A percentile compares a stretch with the other conserved stretches of the same genome.
These are phyloP conservation scores for Ernsta delagoae DNA, from an alignment of 2,888 invertebrate species.

Conservation along the genomic window DNA sequence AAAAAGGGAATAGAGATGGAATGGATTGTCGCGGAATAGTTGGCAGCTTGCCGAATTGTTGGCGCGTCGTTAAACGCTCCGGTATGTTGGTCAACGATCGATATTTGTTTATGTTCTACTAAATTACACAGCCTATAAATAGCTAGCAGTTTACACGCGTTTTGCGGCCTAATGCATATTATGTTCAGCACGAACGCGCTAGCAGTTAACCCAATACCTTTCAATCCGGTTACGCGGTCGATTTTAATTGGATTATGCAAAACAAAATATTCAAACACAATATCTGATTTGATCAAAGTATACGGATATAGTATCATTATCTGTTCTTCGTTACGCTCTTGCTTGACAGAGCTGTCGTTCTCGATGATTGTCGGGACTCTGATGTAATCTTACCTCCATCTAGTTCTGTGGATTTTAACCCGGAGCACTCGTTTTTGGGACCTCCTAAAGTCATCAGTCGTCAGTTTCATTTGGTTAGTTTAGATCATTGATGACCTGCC, in stretches of 20 bases:
- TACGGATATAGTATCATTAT: too few relatives aligned
- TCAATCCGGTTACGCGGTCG: slow-evolving; percentile 4
- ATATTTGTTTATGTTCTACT: slow-evolving; percentile 66
- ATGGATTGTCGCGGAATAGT: slow-evolving; percentile 75
- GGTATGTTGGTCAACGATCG: slow-evolving; percentile 75
- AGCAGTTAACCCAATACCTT: slow-evolving; percentile 9
- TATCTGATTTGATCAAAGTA: slow-evolving; percentile 1
- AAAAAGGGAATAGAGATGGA: slow-evolving; percentile 55
- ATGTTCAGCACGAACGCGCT: slow-evolving; percentile 16
- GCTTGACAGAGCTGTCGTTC: too few relatives aligned
- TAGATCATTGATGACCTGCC: too few relatives aligned
- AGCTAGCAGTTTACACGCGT: slow-evolving; percentile 36
- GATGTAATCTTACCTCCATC: too few relatives aligned
- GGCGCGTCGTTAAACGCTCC: slow-evolving; percentile 69
- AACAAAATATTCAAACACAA: background rate
- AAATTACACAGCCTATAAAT: slow-evolving; percentile 46
- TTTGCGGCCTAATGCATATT: slow-evolving; percentile 29
- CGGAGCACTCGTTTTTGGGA: too few relatives aligned
- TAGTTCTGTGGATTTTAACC: too few relatives aligned
- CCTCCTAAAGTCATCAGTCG: too few relatives aligned
- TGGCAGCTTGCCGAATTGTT: slow-evolving; percentile 73
- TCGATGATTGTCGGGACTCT: too few relatives aligned
- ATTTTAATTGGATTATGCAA: slow-evolving; percentile 9
- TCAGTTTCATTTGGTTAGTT: too few relatives aligned
- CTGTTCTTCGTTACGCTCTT: too few relatives aligned